Conservation (phyloP, 1,140 invertebrate genomes). For the Paraescarpia echinospica region DNA sequence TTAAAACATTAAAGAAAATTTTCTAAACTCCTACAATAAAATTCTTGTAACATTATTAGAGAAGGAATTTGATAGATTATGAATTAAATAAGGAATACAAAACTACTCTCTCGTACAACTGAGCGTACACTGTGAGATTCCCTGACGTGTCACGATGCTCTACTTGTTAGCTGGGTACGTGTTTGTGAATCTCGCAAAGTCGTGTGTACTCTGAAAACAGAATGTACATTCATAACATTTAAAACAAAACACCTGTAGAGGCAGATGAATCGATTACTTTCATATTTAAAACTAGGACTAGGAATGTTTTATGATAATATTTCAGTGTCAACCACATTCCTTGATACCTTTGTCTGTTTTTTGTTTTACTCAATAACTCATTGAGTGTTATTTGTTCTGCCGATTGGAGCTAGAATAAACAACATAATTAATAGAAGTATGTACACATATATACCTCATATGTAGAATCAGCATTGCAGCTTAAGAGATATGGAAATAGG, state of each 20-base stretch:
- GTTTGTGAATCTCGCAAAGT: background rate
- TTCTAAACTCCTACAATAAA: background rate
- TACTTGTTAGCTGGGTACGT: background rate
- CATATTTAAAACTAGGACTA: background rate
- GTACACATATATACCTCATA: no score
- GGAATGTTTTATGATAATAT: background rate
- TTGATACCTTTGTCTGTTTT: background rate
- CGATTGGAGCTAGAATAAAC: background rate
- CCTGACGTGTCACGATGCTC: background rate
- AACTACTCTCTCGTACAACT: background rate
- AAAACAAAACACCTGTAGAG: background rate
- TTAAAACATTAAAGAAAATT: background rate
- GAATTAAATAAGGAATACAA: background rate
- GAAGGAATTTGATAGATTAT: no score
- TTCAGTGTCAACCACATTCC: background rate
- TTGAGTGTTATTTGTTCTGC: background rate
- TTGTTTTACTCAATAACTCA: background rate
- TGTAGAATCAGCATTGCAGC: no score
- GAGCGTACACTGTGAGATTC: background rate
- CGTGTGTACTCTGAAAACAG: background rate
- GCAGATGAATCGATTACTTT: background rate
- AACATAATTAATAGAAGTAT: background rate
- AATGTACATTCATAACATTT: background rate
- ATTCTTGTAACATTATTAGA: background rate
- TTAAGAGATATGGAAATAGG: background rate